phyloP scores from a whole-genome alignment of 2,888 invertebrate species.

The Odontocerum albicorne region DNA sequence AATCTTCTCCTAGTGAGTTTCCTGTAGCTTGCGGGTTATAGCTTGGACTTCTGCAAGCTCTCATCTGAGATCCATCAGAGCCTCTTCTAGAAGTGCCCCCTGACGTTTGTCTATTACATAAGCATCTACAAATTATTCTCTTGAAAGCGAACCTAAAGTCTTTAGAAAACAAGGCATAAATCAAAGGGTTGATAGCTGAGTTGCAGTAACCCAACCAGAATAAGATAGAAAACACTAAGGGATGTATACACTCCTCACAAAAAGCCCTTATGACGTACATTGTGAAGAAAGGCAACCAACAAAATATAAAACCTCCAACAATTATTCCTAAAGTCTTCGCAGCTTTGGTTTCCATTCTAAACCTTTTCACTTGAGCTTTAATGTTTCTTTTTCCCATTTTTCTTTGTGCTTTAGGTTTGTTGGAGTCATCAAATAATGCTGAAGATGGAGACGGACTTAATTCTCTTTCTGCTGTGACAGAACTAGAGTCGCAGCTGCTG shows the following conservation, averaged over 20 bases:
- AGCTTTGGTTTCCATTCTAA: constrained; percentile 95
- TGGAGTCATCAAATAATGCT: constrained; percentile 52
- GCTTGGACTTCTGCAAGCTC: constrained; percentile 57
- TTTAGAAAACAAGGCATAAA: constrained; percentile 92
- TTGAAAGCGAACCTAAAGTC: constrained; percentile 95
- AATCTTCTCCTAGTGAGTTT: constrained; percentile 59
- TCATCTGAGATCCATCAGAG: constrained; percentile 59
- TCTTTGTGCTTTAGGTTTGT: constrained; percentile 57
- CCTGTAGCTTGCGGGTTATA: constrained; percentile 55
- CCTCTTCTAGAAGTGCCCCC: constrained; percentile 53
- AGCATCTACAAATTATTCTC: constrained; percentile 84
- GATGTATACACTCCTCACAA: constrained; percentile 82
- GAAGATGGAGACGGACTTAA: constrained; percentile 53
- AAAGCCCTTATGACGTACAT: constrained; percentile 91
- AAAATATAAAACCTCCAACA: constrained; percentile 94
- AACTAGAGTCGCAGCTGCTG: constrained; percentile 52
- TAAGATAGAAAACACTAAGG: constrained; percentile 83
- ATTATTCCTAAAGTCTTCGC: constrained; percentile 96
- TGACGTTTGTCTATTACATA: constrained; percentile 57
- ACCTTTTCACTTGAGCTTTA: constrained; percentile 88
- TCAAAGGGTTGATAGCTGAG: constrained; percentile 93
- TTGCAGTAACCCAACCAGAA: constrained; percentile 99
- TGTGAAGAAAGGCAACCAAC: constrained; percentile 97
- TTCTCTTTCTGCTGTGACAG: constrained; percentile 49
- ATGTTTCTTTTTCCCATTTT: constrained; percentile 89